Evolutionary conservation across 2,797 vertebrate species (phyloP), one percentile per base, ranked within the genome.

Genomic region (Podarcis lilfordi): DNA sequence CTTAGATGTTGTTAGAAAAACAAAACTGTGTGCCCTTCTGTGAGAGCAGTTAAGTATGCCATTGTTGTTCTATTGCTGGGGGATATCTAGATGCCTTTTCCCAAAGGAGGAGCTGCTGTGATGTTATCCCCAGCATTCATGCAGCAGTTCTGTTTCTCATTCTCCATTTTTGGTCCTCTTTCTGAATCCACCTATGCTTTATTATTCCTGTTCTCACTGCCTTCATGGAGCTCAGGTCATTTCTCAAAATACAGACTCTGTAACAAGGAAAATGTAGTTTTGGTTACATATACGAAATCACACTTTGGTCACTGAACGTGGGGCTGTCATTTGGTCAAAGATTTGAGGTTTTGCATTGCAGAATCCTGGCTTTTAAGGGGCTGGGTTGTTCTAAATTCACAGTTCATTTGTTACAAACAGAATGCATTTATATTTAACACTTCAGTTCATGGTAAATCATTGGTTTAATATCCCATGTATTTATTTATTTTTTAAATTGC

Each of bases 111-210:
- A 1, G 5, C 25, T 35, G 6, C n/a, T 61, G 15, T 50, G 17
- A 45, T 29, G 25, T 43, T 21, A 68, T n/a, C 15, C 17, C 43
- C 32, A 37, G 1, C 50, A 45, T 81, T 82, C 29, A 82, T 86
- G 90, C 85, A 86, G 61, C 85, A 21, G 45, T 45, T 88, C 5
- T 90, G 11, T 89, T 91, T 90, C 89, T 84, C 61, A 89, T 55
- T 1, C 37, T 69, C 75, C 87, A 35, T 87, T 45, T 37, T 29
- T 86, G 13, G n/a, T 79, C 43, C 29, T 69, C 3, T 68, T 66
- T 19, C 3, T 75, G 27, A 40, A 75, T 19, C 25, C 13, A 76
- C 74, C 29, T 8, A 43, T 83, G 40, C 66, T 69, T 40, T 82
- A 7, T 27, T 32, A 4, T 15, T 0, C 55, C 68, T 75, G 25